A percentile compares a stretch with the other conserved stretches of the same genome.
Conservation (phyloP, 2,888 invertebrate species). For the Drosophila pseudotalamancana region DNA sequence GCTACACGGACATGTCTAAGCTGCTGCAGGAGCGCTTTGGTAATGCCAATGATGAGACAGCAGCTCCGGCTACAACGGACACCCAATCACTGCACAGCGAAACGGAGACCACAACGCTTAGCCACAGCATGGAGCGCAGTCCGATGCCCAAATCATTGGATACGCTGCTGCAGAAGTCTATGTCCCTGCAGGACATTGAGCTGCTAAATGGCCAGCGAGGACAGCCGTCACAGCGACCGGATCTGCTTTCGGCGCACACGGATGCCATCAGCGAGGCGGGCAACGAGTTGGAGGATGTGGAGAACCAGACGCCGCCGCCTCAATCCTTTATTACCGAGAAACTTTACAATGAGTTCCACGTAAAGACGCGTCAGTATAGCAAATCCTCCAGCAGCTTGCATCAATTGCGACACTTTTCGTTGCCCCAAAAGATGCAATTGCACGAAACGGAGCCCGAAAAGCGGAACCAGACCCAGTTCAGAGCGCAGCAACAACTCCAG, state of each 20-base stretch:
- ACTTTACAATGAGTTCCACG: constrained; percentile 89
- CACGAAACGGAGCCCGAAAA: constrained; percentile 84
- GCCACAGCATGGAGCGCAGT: constrained; percentile 70
- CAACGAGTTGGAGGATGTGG: constrained; percentile 80
- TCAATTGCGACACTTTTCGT: constrained; percentile 82
- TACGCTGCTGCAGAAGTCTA: constrained; percentile 81
- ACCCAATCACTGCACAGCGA: constrained; percentile 61
- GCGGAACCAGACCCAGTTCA: constrained; percentile 79
- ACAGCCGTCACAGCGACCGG: constrained; percentile 79
- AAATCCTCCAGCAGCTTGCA: constrained; percentile 87
- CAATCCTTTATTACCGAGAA: constrained; percentile 89
- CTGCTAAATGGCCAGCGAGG: constrained; percentile 72
- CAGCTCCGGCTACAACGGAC: constrained; percentile 7
- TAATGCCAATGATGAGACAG: constrained; percentile 56
- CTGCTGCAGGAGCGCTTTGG: constrained; percentile 89
- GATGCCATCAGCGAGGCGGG: constrained; percentile 82
- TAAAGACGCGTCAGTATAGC: constrained; percentile 88
- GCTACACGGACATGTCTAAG: constrained; percentile 90
- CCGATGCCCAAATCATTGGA: constrained; percentile 64
- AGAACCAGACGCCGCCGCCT: constrained; percentile 84
- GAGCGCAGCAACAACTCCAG: constrained; percentile 49
- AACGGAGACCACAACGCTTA: constrained; percentile 79
- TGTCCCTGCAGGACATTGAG: constrained; percentile 83
- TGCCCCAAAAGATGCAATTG: constrained; percentile 85
- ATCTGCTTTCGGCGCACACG: constrained; percentile 75